Conservation (phyloP, 2,113 vertebrate species). For the Piaya cayana region DNA sequence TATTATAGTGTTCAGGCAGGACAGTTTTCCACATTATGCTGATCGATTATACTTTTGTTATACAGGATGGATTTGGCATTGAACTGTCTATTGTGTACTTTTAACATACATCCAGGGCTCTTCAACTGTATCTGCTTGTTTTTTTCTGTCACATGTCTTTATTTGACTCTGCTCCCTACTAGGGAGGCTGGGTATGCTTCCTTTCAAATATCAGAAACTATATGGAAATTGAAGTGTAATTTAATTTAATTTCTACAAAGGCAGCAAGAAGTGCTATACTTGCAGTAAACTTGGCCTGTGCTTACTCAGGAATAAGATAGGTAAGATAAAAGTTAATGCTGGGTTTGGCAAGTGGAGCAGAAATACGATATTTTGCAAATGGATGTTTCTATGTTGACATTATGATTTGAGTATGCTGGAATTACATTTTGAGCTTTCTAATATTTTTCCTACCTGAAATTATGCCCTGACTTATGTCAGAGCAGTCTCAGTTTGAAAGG, state of each 20-base stretch:
- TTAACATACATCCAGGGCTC: background rate
- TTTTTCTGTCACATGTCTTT: background rate
- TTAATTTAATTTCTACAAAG: constrained; percentile 6
- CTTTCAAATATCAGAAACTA: background rate
- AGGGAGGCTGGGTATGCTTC: background rate
- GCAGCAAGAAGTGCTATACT: background rate
- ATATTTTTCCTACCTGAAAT: background rate
- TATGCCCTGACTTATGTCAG: background rate
- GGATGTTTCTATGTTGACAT: background rate
- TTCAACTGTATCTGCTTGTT: constrained; percentile 11
- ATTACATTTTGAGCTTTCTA: background rate
- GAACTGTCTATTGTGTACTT: background rate
- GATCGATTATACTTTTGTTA: background rate
- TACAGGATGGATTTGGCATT: background rate
- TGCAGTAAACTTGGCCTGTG: background rate
- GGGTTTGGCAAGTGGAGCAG: background rate
- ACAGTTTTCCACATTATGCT: background rate
- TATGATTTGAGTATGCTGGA: background rate
- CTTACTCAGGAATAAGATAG: constrained; percentile 42
- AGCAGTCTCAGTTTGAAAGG: background rate
- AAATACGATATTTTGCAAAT: background rate
- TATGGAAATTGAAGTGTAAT: background rate
- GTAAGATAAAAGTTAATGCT: background rate
- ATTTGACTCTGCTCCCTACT: background rate
- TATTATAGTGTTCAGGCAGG: background rate